Evolutionary conservation across 37 sponge, comb jelly and placozoan species (phyloP), one percentile per base, ranked within the genome.

Genomic region (Ephydatia muelleri): DNA sequence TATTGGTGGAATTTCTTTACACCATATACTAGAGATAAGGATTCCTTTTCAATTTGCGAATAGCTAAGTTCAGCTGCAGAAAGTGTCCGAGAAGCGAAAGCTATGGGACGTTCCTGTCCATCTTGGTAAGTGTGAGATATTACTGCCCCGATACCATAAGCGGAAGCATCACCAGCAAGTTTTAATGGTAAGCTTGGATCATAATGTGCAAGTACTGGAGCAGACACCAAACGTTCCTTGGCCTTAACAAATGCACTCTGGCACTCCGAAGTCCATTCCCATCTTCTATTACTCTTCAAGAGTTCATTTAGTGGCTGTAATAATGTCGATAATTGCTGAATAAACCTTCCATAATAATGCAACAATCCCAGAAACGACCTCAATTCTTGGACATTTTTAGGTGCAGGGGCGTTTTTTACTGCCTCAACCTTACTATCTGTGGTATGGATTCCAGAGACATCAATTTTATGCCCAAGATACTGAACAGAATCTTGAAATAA

Each of bases 261-360:
- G 27, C 78, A 67, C 35, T 57, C 67, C 5, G 49, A 30, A 27
- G 81, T 39, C 87, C 87, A 86, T 23, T 86, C 19, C 73, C 81
- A 86, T 48, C 14, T 13, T 25, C 39, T 28, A 23, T 38, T 67
- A 30, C 19, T 31, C 49, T 27, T n/a, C 43, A 86, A 38, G 64
- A 86, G 68, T 11, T 22, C 26, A 22, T 81, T 35, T 19, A 86
- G 72, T 9, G 87, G 87, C 29, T 37, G 49, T n/a, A 72, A 66
- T 40, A 86, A 27, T 22, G 73, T 36, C 30, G 81, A 30, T 11
- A 86, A 72, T 11, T 84, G 47, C 9, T 66, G 75, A n/a, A 86
- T 22, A 67, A 86, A 86, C 25, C 64, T 81, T n/a, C 72, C 81
- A 86, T 86, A 86, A 72, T 81, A n/a, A n/a, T n/a, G n/a, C n/a